Evolutionary conservation across 2,797 vertebrate genomes (phyloP).

Genomic region (Xenops minutus): DNA sequence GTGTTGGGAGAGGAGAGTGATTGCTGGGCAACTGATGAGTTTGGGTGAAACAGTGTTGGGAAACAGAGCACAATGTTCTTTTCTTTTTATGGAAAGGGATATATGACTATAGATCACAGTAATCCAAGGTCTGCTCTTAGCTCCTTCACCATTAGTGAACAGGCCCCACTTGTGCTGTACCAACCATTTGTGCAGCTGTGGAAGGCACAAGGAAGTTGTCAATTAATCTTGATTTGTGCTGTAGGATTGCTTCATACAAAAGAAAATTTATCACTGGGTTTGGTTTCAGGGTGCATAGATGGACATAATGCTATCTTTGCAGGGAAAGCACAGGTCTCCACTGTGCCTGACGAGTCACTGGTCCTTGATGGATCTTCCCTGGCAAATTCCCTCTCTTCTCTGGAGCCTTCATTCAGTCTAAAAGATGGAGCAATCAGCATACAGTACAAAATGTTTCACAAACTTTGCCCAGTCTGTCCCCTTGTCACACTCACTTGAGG

Average conservation of each 20-base stretch:
- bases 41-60: constrained; percentile 47
- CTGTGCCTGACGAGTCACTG: background rate
- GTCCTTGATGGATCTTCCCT: background rate
- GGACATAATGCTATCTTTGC: background rate
- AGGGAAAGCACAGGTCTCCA: background rate
- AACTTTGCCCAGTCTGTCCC: constrained; percentile 15
- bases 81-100: constrained; percentile 68
- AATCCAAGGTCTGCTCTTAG: constrained; percentile 57
- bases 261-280: constrained; percentile 24
- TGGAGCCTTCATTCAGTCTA: background rate
- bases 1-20: constrained; percentile 25
- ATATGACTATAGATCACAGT: constrained; percentile 49
- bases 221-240: constrained; percentile 67
- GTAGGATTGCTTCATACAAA: constrained; percentile 28
- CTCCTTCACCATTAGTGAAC: constrained; percentile 17
- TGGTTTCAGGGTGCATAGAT: background rate
- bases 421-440: constrained; percentile 42
- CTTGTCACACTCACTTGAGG: constrained; percentile 13
- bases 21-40: constrained; percentile 58
- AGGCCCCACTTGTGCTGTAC: constrained; percentile 45
- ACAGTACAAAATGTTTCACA: background rate
- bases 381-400: background rate
- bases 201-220: constrained; percentile 13
- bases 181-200: constrained; percentile 56
- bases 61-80: constrained; percentile 62